Evolutionary conservation across 2,113 vertebrate genomes (phyloP), one percentile per base, ranked within the genome.

Genomic region (Trogon melanurus): DNA sequence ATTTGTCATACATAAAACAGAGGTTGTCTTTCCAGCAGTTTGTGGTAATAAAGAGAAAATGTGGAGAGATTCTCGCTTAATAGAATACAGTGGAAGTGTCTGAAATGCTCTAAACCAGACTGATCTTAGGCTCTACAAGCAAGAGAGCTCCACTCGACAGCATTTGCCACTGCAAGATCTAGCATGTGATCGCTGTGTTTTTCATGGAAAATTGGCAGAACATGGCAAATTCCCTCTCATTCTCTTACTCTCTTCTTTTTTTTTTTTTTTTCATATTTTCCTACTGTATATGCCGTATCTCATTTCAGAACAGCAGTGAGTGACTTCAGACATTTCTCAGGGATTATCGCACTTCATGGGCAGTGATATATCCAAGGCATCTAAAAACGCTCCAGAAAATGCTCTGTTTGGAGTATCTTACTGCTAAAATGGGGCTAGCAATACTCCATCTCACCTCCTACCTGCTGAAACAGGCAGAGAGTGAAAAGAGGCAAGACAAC

Each of bases 281-380:
- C 4, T 79, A 44, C 36, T 74, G 22, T 44, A 19, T 57, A 8
- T 47, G 30, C 27, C 3, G 1, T 93, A 89, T 83, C 50, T n/a
- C 19, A n/a, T 95, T 96, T 91, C 67, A 88, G 86, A 95, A 93
- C 53, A 83, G 60, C 32, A 85, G n/a, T 86, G 76, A 93, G 61
- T 93, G 73, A 93, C 73, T 93, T 96, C 73, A 96, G 91, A 85
- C 15, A 83, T 96, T 96, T 95, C 69, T 97, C 51, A 95, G 78
- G 62, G 83, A 93, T 90, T 94, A 96, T 62, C 27, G 2, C 53
- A 54, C 80, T 91, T 81, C 25, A 16, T 73, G 58, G 81, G 75
- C 48, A 92, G 86, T 29, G 15, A 72, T 70, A 14, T 53, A 73
- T 58, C 91, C 79, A 93, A 75, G 25, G 47, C 72, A 88, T 70